phyloP scores from a whole-genome alignment of 2,113 vertebrate genomes.

The Himantopus leucocephalus region DNA sequence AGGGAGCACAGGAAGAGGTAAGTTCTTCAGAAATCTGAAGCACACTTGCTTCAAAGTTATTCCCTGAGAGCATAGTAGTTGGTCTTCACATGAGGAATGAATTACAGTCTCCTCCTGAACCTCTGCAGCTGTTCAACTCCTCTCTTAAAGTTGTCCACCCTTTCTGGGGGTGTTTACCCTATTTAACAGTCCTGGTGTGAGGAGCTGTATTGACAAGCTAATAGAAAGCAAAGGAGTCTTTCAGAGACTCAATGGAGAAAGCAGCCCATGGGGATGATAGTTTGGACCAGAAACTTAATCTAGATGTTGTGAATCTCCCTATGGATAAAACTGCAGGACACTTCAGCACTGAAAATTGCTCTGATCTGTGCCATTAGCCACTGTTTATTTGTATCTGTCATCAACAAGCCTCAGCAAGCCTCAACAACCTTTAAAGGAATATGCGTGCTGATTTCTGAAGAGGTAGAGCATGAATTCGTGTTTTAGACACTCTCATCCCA shows the following conservation, averaged over 20 bases:
- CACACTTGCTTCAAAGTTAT: neutral
- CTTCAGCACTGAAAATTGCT: neutral
- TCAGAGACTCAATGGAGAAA: neutral
- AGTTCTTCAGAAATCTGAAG: neutral
- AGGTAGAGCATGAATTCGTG: neutral
- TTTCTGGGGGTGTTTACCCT: neutral
- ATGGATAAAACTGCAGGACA: neutral
- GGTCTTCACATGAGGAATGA: neutral
- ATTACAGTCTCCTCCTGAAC: neutral
- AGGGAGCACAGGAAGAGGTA: neutral
- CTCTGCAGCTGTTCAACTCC: neutral
- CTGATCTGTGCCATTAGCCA: neutral
- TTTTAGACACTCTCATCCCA: neutral
- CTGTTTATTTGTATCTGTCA: neutral
- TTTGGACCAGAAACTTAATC: neutral
- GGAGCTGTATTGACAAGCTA: neutral
- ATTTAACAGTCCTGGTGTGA: neutral
- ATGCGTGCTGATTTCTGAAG: neutral
- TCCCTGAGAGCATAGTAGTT: neutral
- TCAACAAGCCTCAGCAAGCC: neutral
- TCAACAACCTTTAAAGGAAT: neutral
- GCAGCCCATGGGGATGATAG: neutral
- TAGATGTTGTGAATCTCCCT: neutral
- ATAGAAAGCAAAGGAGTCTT: neutral
- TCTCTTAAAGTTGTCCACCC: rapidly evolving